These are phyloP conservation scores for Crypturellus tataupa DNA, from an alignment of 2,797 vertebrate genomes.

Conservation along the genomic window DNA sequence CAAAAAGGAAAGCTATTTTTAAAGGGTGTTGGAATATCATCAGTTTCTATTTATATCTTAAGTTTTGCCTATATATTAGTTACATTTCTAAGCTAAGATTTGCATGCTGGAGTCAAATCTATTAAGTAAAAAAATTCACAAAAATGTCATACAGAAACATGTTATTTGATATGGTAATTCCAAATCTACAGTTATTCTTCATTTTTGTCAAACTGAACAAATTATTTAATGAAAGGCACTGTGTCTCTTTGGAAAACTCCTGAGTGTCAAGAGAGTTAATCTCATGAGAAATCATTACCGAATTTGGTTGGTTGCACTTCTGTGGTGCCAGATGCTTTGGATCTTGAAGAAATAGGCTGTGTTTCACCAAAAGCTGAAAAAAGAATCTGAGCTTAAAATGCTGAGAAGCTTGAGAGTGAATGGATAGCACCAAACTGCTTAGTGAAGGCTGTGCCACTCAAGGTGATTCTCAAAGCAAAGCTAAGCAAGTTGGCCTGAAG, in stretches of 20 bases:
- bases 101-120: neutral
- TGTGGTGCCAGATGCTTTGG: constrained; percentile 54
- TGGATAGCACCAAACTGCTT: neutral
- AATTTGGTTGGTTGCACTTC: constrained; percentile 61
- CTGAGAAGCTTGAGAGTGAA: neutral
- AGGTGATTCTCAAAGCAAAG: neutral
- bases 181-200: neutral
- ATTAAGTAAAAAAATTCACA: neutral
- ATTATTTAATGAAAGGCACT: neutral
- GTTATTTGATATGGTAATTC: neutral
- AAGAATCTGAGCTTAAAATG: constrained; percentile 53
- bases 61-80: rapidly evolving
- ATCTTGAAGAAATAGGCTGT: constrained; percentile 69
- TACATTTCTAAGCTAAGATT: neutral
- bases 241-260: neutral
- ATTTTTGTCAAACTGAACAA: constrained; percentile 1
- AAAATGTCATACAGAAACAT: neutral
- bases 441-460: neutral
- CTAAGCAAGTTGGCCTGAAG: neutral
- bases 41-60: neutral
- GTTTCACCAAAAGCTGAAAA: constrained; percentile 77
- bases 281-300: constrained; percentile 55
- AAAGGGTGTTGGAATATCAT: neutral
- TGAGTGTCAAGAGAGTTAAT: neutral
- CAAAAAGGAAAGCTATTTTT: neutral